Evolutionary conservation across 2,888 invertebrate species (phyloP).

Genomic region (Sacculina carcini): DNA sequence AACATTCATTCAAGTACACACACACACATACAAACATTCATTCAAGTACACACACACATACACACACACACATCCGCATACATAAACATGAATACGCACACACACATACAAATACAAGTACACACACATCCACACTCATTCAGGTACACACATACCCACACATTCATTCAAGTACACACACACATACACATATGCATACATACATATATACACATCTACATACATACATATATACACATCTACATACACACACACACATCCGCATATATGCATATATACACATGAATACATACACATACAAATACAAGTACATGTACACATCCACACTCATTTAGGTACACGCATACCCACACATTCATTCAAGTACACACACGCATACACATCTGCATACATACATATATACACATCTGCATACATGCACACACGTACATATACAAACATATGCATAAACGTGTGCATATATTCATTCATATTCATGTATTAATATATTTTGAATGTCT

Average conservation of each 20-base stretch:
- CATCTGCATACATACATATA: neutral
- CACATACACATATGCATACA: neutral
- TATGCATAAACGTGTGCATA: neutral
- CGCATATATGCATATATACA: neutral
- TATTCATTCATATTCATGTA: neutral
- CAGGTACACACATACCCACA: too few relatives aligned
- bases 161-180: neutral
- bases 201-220: too few relatives aligned
- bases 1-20: neutral
- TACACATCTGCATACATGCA: conserved; percentile 2
- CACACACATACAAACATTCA: too few relatives aligned
- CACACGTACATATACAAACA: conserved; percentile 2
- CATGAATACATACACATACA: neutral
- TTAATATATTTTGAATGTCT: neutral
- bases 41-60: neutral
- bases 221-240: too few relatives aligned
- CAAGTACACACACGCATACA: neutral
- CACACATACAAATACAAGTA: too few relatives aligned
- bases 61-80: neutral
- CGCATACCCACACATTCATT: neutral
- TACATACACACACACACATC: neutral
- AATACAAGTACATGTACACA: neutral
- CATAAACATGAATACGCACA: too few relatives aligned
- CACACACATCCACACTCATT: too few relatives aligned
- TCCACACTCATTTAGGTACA: neutral